Base-by-base conservation (phyloP, 2,113 vertebrate genomes). In the Anhinga rufa region DNA sequence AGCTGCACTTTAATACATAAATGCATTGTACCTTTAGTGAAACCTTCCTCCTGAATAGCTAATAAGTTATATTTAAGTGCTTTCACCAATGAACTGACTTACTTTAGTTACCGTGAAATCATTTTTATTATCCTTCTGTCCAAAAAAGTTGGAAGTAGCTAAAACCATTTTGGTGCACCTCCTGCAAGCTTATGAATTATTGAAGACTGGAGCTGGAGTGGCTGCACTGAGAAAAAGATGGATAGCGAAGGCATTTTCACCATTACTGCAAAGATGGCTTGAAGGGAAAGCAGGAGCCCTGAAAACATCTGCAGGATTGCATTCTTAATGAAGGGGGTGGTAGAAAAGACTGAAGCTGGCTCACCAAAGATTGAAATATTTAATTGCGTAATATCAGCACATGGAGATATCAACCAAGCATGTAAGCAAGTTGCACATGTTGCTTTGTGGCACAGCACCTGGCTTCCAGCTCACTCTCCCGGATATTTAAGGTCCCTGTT, bases 31-130 rank as follows among this genome's bases (percentile, higher is more conserved):
- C 86, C 70, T 90, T 93, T 66, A 95, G 92, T 77, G 55, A 93
- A 97, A 90, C 89, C 95, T 92, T 97, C 84, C 88, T 95, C 77
- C 49, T 95, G 95, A 97, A 94, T 93, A 95, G 93, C 95, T 97
- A 96, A 95, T 90, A 92, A 87, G 81, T 91, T 90, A 61, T 85
- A 62, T 79, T 95, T 93, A 92, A 96, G 95, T 95, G 95, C 92
- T 95, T 97, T 93, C 91, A 87, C 83, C 88, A 95, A 77, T 83
- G 78, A 96, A 97, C 57, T 92, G 92, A 87, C 86, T 92, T 58
- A 52, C 91, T 92, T 87, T 46, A 89, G 89, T 77, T 89, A 89
- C 91, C 51, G 29, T 61, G 82, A 95, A 97, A 92, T 91, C 81
- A 92, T 93, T 95, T 97, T 95, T 91, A 95, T 91, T 93, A 94